These are phyloP conservation scores for Anniella stebbinsi DNA, from an alignment of 2,797 vertebrate species.

Conservation along the genomic window DNA sequence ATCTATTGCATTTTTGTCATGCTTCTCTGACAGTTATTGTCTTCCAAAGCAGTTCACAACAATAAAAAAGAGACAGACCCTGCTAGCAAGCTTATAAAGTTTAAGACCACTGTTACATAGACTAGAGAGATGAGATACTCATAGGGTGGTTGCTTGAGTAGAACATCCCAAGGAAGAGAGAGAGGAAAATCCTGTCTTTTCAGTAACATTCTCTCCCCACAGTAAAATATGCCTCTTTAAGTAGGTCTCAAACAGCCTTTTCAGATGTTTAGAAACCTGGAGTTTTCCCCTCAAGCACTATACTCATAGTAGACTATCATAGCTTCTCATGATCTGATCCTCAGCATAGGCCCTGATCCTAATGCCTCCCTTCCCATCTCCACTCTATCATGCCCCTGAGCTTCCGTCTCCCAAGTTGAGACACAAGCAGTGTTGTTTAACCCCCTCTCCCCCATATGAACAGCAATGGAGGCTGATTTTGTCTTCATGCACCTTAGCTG, in stretches of 20 bases:
- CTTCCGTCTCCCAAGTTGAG: not conserved
- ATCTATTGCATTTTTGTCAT: no score
- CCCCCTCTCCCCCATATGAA: no score
- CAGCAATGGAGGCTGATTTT: not conserved
- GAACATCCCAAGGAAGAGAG: not conserved
- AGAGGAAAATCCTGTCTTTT: not conserved
- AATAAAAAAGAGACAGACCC: no score
- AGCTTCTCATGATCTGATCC: not conserved
- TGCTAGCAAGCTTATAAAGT: not conserved
- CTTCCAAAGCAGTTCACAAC: no score
- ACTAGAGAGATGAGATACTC: not conserved
- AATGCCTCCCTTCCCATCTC: not conserved
- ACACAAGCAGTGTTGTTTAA: not conserved
- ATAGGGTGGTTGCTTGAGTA: not conserved
- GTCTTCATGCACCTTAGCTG: not conserved
- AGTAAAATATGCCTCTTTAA: not conserved
- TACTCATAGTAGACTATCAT: not conserved
- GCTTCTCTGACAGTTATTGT: no score
- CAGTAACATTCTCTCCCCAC: not conserved
- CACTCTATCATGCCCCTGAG: not conserved
- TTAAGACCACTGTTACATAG: not conserved
- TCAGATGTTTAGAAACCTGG: not conserved
- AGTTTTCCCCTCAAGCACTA: not conserved
- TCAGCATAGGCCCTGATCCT: not conserved
- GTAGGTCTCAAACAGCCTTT: not conserved